A percentile compares a stretch with the other conserved stretches of the same genome.
Conservation (phyloP, 2,888 invertebrate species). For the Lasiommata megera region DNA sequence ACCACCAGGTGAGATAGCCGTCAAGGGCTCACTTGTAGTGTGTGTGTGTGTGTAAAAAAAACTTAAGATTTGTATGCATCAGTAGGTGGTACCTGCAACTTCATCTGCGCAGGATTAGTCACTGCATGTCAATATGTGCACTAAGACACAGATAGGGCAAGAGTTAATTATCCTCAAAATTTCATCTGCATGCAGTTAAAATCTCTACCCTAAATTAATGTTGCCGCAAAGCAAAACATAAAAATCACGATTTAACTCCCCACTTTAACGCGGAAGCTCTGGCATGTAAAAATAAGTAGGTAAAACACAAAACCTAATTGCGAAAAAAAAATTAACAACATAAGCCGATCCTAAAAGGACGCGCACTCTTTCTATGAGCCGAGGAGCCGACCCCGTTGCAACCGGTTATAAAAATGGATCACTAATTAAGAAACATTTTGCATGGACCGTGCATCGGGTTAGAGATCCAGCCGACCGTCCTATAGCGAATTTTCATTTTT, state of each 20-base stretch:
- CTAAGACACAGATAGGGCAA: no score
- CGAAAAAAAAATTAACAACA: slow-evolving; percentile 26
- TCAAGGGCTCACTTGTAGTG: no score
- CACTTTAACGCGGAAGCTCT: slow-evolving; percentile 2
- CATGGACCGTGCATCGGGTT: slow-evolving; percentile 28
- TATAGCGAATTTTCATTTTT: slow-evolving; percentile 75
- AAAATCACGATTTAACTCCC: slow-evolving; percentile 1
- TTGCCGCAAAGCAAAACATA: neutral
- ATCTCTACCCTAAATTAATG: no score
- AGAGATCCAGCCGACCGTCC: slow-evolving; percentile 34
- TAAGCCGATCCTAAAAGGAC: slow-evolving; percentile 21
- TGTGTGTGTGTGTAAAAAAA: no score
- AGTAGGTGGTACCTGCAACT: no score
- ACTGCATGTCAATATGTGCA: no score
- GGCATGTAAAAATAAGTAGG: slow-evolving; percentile 8
- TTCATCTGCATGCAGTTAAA: no score
- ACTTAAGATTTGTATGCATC: no score
- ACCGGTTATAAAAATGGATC: slow-evolving; percentile 30
- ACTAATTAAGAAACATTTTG: slow-evolving; percentile 33
- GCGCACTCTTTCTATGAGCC: slow-evolving; percentile 22
- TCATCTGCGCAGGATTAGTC: no score
- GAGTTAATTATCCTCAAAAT: no score
- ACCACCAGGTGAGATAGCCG: no score
- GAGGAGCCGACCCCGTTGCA: slow-evolving; percentile 18
- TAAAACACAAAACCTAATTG: slow-evolving; percentile 22